phyloP scores from a whole-genome alignment of 1,140 invertebrate species.

The Drosophila baimaii region DNA sequence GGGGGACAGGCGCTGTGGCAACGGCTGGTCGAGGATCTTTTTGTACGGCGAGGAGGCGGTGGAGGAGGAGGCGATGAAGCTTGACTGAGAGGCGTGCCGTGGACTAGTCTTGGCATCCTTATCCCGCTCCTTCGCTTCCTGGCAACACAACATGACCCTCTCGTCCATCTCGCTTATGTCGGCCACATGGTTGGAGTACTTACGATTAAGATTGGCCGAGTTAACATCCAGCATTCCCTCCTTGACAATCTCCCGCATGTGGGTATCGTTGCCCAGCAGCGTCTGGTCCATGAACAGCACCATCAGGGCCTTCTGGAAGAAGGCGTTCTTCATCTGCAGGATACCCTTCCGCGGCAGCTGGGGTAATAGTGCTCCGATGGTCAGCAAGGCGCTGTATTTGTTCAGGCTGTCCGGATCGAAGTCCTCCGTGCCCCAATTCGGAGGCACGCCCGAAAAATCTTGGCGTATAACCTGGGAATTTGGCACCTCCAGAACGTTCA shows the following conservation, averaged over 20 bases:
- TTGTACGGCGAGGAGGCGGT: slow-evolving; percentile 8
- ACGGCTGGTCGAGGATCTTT: slow-evolving; percentile 5
- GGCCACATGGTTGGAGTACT: slow-evolving; percentile 95
- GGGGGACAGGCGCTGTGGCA: slow-evolving; percentile 34
- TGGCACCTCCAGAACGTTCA: slow-evolving; percentile 90
- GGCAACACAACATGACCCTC: slow-evolving; percentile 89
- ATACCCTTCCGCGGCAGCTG: slow-evolving; percentile 92
- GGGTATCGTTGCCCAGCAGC: slow-evolving; percentile 85
- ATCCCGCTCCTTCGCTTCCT: neutral
- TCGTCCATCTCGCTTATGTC: slow-evolving; percentile 98
- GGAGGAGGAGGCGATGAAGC: neutral
- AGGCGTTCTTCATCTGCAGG: slow-evolving; percentile 95
- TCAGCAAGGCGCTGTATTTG: slow-evolving; percentile 92
- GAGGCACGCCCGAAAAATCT: slow-evolving; percentile 90
- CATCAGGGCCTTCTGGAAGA: slow-evolving; percentile 92
- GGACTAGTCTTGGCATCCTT: neutral
- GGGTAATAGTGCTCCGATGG: slow-evolving; percentile 91
- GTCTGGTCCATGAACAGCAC: slow-evolving; percentile 61
- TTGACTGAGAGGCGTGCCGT: neutral
- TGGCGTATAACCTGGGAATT: slow-evolving; percentile 93
- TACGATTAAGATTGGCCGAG: slow-evolving; percentile 92
- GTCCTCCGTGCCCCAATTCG: slow-evolving; percentile 88
- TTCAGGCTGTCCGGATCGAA: slow-evolving; percentile 87
- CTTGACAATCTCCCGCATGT: slow-evolving; percentile 89
- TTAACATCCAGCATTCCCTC: slow-evolving; percentile 90